phyloP scores from a whole-genome alignment of 2,113 vertebrate genomes.

The Apeltes quadracus region DNA sequence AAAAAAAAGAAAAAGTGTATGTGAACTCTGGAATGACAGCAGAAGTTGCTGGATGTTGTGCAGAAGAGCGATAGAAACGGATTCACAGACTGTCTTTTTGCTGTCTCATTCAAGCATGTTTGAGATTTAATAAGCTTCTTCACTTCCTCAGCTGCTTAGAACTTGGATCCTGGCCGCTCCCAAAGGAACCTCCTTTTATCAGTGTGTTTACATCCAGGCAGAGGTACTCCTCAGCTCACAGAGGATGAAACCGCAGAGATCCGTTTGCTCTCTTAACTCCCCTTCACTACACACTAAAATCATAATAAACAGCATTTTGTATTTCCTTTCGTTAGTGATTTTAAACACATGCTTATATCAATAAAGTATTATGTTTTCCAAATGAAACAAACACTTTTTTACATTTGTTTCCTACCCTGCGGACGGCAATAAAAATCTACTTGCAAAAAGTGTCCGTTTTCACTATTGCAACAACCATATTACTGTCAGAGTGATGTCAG shows the following conservation, averaged over 20 bases:
- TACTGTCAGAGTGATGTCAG: background rate
- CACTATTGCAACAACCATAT: background rate
- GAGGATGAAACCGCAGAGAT: conserved; percentile 10
- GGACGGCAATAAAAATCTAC: background rate
- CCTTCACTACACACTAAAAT: background rate
- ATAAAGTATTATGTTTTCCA: background rate
- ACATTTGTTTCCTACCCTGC: background rate
- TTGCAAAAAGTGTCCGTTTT: background rate
- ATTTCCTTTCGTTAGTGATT: background rate
- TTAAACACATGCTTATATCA: background rate
- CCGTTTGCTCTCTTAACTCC: conserved; percentile 16
- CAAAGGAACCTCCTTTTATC: conserved; percentile 34
- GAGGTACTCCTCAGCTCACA: conserved; percentile 22
- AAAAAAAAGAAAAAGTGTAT: conserved; percentile 21
- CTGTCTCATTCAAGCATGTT: conserved; percentile 6
- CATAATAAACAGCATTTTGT: conserved; percentile 12
- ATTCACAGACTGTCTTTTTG: conserved; percentile 23
- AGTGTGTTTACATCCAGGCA: conserved; percentile 48
- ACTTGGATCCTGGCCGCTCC: conserved; percentile 16
- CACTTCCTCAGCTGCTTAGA: conserved; percentile 23
- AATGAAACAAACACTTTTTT: background rate
- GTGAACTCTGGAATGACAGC: conserved; percentile 59
- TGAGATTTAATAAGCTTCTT: background rate
- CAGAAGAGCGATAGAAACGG: conserved; percentile 42
- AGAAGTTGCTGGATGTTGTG: conserved; percentile 65